These are phyloP conservation scores for Megalonaias nervosa DNA, from an alignment of 1,140 invertebrate species.

Conservation along the genomic window DNA sequence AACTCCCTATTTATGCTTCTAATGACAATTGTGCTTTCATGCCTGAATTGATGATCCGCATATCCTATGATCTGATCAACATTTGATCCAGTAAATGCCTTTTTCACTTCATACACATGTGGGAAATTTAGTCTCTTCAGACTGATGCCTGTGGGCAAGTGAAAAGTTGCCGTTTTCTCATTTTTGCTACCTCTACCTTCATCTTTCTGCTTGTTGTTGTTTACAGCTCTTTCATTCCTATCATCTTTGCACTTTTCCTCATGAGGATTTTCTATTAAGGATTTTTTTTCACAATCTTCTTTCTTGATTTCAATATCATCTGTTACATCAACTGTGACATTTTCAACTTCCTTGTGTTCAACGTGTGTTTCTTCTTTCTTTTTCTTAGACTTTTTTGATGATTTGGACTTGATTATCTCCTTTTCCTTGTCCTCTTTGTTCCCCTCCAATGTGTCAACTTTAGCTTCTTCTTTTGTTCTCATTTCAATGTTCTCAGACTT, in stretches of 20 bases:
- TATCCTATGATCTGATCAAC: no score
- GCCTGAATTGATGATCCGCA: no score
- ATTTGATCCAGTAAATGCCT: no score
- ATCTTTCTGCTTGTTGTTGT: not conserved
- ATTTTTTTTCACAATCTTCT: conserved; percentile 11
- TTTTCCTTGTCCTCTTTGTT: conserved; percentile 13
- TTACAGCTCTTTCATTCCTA: conserved; percentile 1
- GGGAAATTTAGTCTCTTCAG: no score
- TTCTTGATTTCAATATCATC: not conserved
- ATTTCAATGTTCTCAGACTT: conserved; percentile 1
- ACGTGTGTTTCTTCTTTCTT: conserved; percentile 11
- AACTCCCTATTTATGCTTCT: no score
- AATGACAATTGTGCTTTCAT: no score
- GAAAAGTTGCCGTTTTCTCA: not conserved
- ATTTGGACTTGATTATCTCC: conserved; percentile 24
- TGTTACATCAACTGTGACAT: not conserved
- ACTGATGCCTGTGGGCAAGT: no score
- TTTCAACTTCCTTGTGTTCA: not conserved
- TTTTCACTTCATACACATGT: no score
- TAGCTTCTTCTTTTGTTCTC: not conserved
- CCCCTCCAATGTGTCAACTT: not conserved
- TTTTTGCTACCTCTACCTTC: not conserved
- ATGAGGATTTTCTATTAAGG: conserved; percentile 14
- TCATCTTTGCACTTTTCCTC: conserved; percentile 13
- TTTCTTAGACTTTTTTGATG: conserved; percentile 32